These are phyloP conservation scores for Drosophila lacteicornis DNA, from an alignment of 1,140 invertebrate genomes.

Conservation along the genomic window DNA sequence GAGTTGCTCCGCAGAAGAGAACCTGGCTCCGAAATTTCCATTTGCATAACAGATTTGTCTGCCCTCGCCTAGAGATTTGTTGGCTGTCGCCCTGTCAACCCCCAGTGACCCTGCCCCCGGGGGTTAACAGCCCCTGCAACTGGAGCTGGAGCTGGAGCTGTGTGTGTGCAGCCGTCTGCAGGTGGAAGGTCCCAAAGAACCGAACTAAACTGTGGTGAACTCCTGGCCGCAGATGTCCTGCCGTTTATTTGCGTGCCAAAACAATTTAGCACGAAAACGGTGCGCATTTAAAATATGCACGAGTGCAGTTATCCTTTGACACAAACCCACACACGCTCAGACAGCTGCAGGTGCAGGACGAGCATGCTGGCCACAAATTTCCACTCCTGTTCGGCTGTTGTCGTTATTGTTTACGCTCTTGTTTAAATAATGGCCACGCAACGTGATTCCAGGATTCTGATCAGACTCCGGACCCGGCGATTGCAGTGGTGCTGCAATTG, in stretches of 20 bases:
- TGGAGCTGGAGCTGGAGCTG: constrained; percentile 35
- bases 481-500: constrained; percentile 71
- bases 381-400: constrained; percentile 61
- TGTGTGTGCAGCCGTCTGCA: constrained; percentile 29
- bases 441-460: constrained; percentile 56
- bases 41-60: constrained; percentile 71
- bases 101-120: constrained; percentile 32
- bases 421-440: constrained; percentile 81
- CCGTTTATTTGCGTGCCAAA: constrained; percentile 83
- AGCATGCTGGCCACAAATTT: constrained; percentile 61
- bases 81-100: constrained; percentile 58
- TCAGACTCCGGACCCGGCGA: constrained; percentile 22
- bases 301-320: constrained; percentile 81
- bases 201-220: constrained; percentile 16
- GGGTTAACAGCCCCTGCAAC: constrained; percentile 69
- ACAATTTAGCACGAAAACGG: constrained; percentile 84
- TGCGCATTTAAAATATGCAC: constrained; percentile 79
- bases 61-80: constrained; percentile 68
- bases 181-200: background rate
- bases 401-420: constrained; percentile 83
- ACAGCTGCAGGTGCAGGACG: constrained; percentile 38
- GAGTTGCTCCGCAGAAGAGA: background rate
- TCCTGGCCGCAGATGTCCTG: constrained; percentile 61
- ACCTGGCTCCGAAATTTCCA: constrained; percentile 25
- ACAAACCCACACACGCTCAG: constrained; percentile 40